A percentile compares a stretch with the other conserved stretches of the same genome.
Conservation (phyloP, 2,797 vertebrate genomes). For the Cossypha dichroa region DNA sequence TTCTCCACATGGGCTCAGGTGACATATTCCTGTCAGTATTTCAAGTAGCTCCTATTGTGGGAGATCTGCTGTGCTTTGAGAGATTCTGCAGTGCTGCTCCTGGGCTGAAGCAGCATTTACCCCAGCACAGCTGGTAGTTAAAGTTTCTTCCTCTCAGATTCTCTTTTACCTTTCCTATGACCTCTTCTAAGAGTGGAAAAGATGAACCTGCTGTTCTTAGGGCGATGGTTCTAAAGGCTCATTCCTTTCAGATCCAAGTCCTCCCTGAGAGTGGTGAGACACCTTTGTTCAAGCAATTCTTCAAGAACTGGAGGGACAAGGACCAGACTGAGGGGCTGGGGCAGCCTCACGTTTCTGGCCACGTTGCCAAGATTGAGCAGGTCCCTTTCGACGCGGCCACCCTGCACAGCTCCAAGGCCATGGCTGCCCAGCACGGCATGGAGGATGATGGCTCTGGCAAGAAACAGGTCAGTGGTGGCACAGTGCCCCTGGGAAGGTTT, state of each 20-base stretch:
- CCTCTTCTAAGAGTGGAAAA: not conserved
- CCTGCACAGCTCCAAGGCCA: slow-evolving; percentile 88
- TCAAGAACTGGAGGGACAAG: slow-evolving; percentile 94
- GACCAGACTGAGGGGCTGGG: slow-evolving; percentile 92
- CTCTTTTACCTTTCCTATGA: not conserved
- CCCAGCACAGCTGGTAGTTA: not conserved
- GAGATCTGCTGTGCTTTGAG: not conserved
- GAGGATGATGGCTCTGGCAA: slow-evolving; percentile 90
- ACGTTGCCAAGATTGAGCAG: slow-evolving; percentile 91
- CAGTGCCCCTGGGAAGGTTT: not conserved
- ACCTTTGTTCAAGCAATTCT: slow-evolving; percentile 98
- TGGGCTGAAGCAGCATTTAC: not conserved
- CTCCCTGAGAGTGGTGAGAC: slow-evolving; percentile 95
- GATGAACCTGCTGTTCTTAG: not conserved
- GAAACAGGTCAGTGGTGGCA: slow-evolving; percentile 81
- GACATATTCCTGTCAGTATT: not conserved
- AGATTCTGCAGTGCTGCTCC: not conserved
- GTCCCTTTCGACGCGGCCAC: slow-evolving; percentile 89
- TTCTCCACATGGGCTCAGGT: not conserved
- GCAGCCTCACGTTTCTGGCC: slow-evolving; percentile 88
- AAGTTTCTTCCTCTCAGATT: not conserved
- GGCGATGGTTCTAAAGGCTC: not conserved
- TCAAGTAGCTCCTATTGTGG: not conserved
- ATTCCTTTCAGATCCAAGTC: slow-evolving; percentile 82
- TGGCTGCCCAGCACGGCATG: slow-evolving; percentile 98